Base-by-base conservation (phyloP, 2,113 vertebrate species). In the Aythya baeri region DNA sequence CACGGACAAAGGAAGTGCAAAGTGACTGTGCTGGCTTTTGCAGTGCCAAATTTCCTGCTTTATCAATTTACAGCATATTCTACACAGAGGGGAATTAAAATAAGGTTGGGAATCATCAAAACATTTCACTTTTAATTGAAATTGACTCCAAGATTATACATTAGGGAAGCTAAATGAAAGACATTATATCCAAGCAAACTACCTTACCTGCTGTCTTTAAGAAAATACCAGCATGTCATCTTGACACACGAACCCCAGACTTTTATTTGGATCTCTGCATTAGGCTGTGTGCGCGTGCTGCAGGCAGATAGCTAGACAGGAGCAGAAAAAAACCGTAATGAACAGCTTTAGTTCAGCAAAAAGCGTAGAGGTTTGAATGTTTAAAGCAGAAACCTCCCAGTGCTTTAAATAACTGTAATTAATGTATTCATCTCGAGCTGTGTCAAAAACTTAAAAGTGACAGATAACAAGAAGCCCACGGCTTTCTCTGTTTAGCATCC, bases 61-160 rank as follows among this genome's bases (percentile, higher is more conserved):
- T 61, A 68, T 52, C 78, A 13, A 46, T 36, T 87, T 43, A 68
- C 70, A 87, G 59, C 21, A 2, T 4, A 36, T 36, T 73, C 70
- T 52, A 31, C 54, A 31, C 66, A 50, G 50, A 71, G 21, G 70
- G 82, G 83, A 84, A 93, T 62, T 84, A 74, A 84, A 87, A 27
- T 36, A 77, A 77, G 50, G 55, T 46, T 78, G 41, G 78, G 79
- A 90, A 84, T 87, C 38, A 62, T 41, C 31, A 59, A 73, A 96
- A 87, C 75, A 62, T 78, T 87, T 81, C 78, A 43, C 44, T 91
- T 94, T 61, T 93, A 84, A 91, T 84, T 78, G 93, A 89, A 81
- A 54, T 81, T 23, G 65, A 81, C 38, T 89, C 91, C 2, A 15
- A 26, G 74, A 93, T 84, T 41, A 81, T 34, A 63, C 82, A 27